These are phyloP conservation scores for Eutrigla gurnardus DNA, from an alignment of 2,797 vertebrate genomes.

Conservation along the genomic window DNA sequence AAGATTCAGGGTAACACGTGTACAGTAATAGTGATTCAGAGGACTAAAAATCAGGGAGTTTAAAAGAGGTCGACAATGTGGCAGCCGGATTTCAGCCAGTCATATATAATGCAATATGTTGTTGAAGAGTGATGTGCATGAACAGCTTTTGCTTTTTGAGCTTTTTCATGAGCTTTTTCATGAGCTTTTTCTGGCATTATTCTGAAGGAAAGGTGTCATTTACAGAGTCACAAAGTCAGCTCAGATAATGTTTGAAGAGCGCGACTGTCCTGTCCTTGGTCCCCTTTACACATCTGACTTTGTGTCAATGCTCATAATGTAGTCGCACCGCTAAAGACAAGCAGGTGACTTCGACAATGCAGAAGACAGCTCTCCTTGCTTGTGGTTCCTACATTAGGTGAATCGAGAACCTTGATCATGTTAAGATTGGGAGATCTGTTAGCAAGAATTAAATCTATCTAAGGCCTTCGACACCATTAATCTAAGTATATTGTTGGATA, in stretches of 20 bases:
- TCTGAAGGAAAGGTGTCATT: background rate
- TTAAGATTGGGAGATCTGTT: background rate
- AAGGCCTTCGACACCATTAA: too few relatives aligned
- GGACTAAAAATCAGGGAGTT: background rate
- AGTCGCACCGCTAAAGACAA: slow-evolving; percentile 15
- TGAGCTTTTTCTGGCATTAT: background rate
- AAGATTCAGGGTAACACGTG: background rate
- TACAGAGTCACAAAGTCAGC: background rate
- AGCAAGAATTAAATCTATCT: background rate
- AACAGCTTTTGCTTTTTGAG: background rate
- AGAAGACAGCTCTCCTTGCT: background rate
- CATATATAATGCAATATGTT: background rate
- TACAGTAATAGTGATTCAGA: background rate
- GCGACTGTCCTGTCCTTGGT: background rate
- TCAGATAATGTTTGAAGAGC: background rate
- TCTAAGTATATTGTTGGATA: too few relatives aligned
- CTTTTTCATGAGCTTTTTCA: too few relatives aligned
- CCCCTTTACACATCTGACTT: slow-evolving; percentile 22
- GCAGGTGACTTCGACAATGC: slow-evolving; percentile 16
- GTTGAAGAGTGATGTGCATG: background rate
- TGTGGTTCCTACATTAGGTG: background rate
- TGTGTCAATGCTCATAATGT: background rate
- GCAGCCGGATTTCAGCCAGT: background rate
- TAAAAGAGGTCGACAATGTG: background rate
- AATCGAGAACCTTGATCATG: background rate